Evolutionary conservation across 2,888 invertebrate species (phyloP), one percentile per base, ranked within the genome.

Genomic region (Mycalesis mineus): DNA sequence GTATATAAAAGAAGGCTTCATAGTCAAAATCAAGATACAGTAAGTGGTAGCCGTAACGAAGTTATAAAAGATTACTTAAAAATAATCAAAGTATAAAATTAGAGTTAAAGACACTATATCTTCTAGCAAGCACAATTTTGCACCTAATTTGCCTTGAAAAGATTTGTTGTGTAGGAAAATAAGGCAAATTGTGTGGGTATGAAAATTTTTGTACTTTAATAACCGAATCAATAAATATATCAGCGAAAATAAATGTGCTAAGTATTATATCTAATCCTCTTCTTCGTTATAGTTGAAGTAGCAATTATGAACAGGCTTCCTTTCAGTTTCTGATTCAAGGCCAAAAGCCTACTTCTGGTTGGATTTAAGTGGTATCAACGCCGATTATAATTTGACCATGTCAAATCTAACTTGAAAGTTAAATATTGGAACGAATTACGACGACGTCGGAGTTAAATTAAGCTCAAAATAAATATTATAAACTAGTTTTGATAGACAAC

Each of bases 391-490:
- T 51, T 59, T 59, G 48, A 62, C 58, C 58, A 45, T 61, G 45
- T 29, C 61, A 22, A 55, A 58, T 52, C 52, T 28, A 44, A 52
- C 48, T 42, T 45, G 11, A 36, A 52, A 59, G 37, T 54, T 54
- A 57, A 62, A 62, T 57, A 58, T 58, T 56, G 54, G 51, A 59
- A 58, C 58, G 58, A 62, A 62, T 58, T 29, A 29, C 33, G 39
- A 42, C 9, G 9, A 22, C 48, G 48, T 48, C 52, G 33, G 28
- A 53, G 41, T 47, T 39, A 28, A 49, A 50, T 37, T 37, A 49
- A 50, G 50, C 28, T 50, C 28, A 50, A 36, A 50, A 56, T 50
- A 50, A 50, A 56, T 48, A 49, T 37, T 37, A 47, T 47, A 31
- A 45, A 45, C 14, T 7, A 14, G 14, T 13, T 45, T 2, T 31